Base-by-base conservation (phyloP, 2,113 vertebrate species). In the Grus americana region DNA sequence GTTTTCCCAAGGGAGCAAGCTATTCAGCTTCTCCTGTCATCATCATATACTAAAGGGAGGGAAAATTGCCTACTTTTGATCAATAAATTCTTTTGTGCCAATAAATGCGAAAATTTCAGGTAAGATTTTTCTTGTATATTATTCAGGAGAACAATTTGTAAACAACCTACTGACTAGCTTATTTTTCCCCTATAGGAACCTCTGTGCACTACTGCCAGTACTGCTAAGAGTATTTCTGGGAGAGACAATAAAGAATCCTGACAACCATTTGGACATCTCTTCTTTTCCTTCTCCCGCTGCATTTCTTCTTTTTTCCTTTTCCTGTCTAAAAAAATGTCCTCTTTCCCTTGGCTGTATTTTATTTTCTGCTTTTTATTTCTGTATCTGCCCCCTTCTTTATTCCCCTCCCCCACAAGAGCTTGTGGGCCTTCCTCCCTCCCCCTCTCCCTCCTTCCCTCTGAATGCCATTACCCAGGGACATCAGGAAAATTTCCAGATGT, bases 61-160 rank as follows among this genome's bases (percentile, higher is more conserved):
- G 78, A 96, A 24, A 44, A 86, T 66, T 75, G 84, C 72, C 32
- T 79, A 30, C 63, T 91, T 91, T 68, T 80, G 70, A 95, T 83
- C 73, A 94, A 96, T 88, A 91, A 54, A 89, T 86, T 79, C 6
- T 94, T 95, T 50, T 68, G 29, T 81, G 82, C 38, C 34, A 93
- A 61, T 95, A 73, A 62, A 85, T 7, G 50, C 86, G 83, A 95
- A 80, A 83, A 92, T 83, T 87, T 79, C 66, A 88, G 65, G 42
- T 57, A 88, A 93, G 68, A 67, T 55, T 44, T 59, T 78, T 88
- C 88, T 88, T 76, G 55, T 88, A 82, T 87, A 58, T 72, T 58
- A 70, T 95, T 84, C 85, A 96, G 75, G 86, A 95, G 76, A 95
- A 90, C 30, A 88, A 76, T 75, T 79, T 93, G 65, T 91, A 88